Percentiles rank a stretch among this genome's conserved stretches.
Evolutionary conservation across 2,797 vertebrate genomes (phyloP).

Genomic region (Cyclura pinguis): DNA sequence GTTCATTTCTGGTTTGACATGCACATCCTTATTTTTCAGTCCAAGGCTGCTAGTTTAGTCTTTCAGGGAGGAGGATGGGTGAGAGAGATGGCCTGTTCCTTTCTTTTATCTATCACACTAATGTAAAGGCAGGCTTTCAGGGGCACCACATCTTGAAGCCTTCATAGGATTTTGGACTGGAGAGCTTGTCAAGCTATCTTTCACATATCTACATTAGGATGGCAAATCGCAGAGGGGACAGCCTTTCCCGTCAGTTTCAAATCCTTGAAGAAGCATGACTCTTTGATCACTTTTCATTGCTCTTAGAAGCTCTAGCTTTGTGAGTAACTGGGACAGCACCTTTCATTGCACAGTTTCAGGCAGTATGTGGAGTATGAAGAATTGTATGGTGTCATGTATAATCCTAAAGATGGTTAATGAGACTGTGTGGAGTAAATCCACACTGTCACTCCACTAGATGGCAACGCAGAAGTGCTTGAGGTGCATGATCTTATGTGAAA

Average conservation of each 20-base stretch:
- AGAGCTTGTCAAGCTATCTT: slow-evolving; percentile 17
- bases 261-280: slow-evolving; percentile 17
- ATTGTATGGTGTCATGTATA: not conserved
- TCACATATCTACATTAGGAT: slow-evolving; percentile 14
- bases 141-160: slow-evolving; percentile 14
- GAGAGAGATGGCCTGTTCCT: not conserved
- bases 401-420: not conserved
- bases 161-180: slow-evolving; percentile 1
- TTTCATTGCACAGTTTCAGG: not conserved
- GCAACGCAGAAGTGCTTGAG: slow-evolving; percentile 49
- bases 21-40: not conserved
- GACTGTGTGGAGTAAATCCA: rapidly evolving
- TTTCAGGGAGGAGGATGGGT: not conserved
- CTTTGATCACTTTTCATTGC: slow-evolving; percentile 19
- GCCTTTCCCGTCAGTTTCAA: slow-evolving; percentile 7
- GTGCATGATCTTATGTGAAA: slow-evolving; percentile 5
- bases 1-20: not conserved
- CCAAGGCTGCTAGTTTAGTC: not conserved
- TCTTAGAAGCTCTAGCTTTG: slow-evolving; percentile 12
- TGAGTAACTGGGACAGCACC: not conserved
- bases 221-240: not conserved
- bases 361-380: not conserved
- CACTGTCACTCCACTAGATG: slow-evolving; percentile 48
- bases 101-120: slow-evolving; percentile 25
- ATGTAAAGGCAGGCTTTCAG: slow-evolving; percentile 31